These are phyloP conservation scores for Cebus imitator DNA, from an alignment of 2,113 vertebrate species.

Conservation along the genomic window DNA sequence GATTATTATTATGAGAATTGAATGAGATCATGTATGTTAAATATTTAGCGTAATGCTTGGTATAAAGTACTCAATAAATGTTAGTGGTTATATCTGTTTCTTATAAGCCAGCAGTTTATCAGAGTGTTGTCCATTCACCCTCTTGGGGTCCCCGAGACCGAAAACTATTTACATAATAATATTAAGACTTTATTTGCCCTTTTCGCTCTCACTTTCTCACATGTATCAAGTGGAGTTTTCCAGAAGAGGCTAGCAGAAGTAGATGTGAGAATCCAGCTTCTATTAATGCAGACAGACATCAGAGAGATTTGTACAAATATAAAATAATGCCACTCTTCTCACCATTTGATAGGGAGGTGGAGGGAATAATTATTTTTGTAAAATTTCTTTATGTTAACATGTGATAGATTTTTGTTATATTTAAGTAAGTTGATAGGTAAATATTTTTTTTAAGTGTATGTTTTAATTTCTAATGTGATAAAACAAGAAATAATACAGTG, in stretches of 20 bases:
- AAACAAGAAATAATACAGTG: background rate
- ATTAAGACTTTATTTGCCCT: background rate
- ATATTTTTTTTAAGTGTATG: background rate
- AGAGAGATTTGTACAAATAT: background rate
- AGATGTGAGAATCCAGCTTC: background rate
- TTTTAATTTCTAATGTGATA: background rate
- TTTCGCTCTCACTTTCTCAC: background rate
- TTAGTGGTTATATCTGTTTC: background rate
- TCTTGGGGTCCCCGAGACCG: background rate
- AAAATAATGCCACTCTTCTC: background rate
- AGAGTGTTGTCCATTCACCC: background rate
- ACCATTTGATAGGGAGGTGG: background rate
- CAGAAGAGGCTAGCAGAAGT: background rate
- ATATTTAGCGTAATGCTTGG: background rate
- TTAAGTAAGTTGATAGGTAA: background rate
- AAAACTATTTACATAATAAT: background rate
- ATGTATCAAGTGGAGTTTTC: background rate
- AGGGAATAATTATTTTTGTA: background rate
- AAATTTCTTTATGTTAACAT: background rate
- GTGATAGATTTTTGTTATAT: background rate
- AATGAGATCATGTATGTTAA: background rate
- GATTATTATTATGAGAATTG: background rate
- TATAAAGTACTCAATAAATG: background rate
- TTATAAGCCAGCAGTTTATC: background rate
- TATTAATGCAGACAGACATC: background rate